phyloP scores from a whole-genome alignment of 2,797 vertebrate genomes.

The Macrochelys suwanniensis region DNA sequence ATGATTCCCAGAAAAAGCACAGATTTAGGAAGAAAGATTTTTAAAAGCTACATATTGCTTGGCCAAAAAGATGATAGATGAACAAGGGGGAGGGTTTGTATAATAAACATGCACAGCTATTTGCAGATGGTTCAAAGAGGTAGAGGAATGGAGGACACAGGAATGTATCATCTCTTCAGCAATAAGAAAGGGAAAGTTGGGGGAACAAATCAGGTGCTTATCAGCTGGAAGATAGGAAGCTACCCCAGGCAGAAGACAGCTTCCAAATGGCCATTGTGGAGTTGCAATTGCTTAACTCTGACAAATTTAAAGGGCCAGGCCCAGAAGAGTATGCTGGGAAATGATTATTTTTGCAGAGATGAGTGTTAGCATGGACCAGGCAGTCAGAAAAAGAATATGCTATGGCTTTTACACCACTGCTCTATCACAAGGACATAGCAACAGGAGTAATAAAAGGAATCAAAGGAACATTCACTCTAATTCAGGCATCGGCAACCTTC shows the following conservation, averaged over 20 bases:
- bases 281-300: neutral
- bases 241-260: neutral
- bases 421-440: neutral
- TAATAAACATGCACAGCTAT: neutral
- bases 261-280: neutral
- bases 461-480: neutral
- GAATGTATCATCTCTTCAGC: neutral
- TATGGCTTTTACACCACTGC: neutral
- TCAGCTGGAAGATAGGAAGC: neutral
- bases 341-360: conserved; percentile 22
- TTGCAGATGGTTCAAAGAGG: neutral
- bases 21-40: conserved; percentile 29
- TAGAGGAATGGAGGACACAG: neutral
- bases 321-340: rapidly evolving
- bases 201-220: neutral
- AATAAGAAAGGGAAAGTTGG: neutral
- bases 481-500: too few species aligned
- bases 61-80: neutral
- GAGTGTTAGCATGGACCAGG: neutral
- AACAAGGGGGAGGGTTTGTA: neutral
- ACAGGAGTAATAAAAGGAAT: neutral
- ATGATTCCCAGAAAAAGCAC: conserved; percentile 18
- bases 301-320: neutral
- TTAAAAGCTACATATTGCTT: neutral
- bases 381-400: neutral